These are phyloP conservation scores for Ptychobarbus kaznakovi DNA, from an alignment of 2,797 vertebrate genomes.

Conservation along the genomic window DNA sequence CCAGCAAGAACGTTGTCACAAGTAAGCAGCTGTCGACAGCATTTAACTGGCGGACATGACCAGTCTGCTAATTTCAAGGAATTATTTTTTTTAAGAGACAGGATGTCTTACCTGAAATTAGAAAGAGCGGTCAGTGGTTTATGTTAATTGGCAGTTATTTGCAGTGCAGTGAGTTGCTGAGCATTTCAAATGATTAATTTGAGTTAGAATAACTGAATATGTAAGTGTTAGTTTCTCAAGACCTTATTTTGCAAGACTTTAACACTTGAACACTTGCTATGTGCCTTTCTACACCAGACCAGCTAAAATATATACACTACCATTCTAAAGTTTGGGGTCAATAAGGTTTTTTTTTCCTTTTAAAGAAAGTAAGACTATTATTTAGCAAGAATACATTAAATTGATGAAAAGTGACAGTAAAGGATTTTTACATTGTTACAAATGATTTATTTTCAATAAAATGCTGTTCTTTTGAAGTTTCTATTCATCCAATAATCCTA, in stretches of 20 bases:
- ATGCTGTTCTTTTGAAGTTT: not conserved
- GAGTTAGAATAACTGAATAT: not conserved
- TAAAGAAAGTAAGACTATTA: not conserved
- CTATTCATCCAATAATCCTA: not conserved
- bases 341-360: not conserved
- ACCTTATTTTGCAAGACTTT: not conserved
- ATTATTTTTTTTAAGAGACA: not conserved
- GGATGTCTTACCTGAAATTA: not conserved
- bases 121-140: not conserved
- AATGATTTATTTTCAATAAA: not conserved
- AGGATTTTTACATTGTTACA: not conserved
- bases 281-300: not conserved
- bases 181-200: not conserved
- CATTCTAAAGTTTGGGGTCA: not conserved
- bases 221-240: not conserved
- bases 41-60: not conserved
- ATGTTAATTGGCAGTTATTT: constrained; percentile 2
- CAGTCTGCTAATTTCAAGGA: not conserved
- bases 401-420: not conserved
- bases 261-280: not conserved
- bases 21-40: constrained; percentile 80
- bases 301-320: not conserved
- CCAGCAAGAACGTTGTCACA: constrained; percentile 88
- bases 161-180: not conserved
- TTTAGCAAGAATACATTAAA: not conserved